These are phyloP conservation scores for Laterallus jamaicensis DNA, from an alignment of 2,113 vertebrate genomes.

Conservation along the genomic window DNA sequence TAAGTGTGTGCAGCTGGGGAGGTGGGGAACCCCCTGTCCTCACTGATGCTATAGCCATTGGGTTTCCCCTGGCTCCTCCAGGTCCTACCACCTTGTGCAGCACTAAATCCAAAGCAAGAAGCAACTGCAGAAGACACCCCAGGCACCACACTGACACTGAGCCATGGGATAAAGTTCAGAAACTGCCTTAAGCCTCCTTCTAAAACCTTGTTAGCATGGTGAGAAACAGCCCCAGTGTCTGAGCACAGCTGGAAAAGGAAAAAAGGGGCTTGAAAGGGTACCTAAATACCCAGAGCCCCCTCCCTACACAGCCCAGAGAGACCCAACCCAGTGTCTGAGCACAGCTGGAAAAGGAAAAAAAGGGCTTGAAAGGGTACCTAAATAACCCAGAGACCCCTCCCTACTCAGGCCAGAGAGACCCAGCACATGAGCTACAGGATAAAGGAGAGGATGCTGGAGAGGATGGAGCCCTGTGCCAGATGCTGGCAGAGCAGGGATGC, in stretches of 20 bases:
- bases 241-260: not conserved
- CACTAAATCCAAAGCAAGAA: accelerated
- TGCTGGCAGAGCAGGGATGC: not conserved
- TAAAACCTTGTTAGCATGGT: not conserved
- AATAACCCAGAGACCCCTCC: not conserved
- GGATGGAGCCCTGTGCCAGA: not conserved
- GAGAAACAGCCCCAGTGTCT: not conserved
- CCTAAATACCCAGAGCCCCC: not conserved
- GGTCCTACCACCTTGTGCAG: not conserved
- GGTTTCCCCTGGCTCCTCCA: not conserved
- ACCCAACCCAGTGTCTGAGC: not conserved
- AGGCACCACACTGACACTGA: accelerated
- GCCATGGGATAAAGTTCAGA: not conserved
- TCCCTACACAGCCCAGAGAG: not conserved
- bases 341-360: not conserved
- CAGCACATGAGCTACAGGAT: not conserved
- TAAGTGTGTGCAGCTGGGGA: not conserved
- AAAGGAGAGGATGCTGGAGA: not conserved
- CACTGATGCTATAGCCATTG: not conserved
- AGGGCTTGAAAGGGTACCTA: not conserved
- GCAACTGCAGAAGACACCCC: not conserved
- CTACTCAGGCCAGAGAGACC: not conserved
- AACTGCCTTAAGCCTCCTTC: not conserved
- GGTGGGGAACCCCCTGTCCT: not conserved
- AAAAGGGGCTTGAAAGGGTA: not conserved